phyloP scores from a whole-genome alignment of 2,888 invertebrate genomes.

The Lypha dubia region DNA sequence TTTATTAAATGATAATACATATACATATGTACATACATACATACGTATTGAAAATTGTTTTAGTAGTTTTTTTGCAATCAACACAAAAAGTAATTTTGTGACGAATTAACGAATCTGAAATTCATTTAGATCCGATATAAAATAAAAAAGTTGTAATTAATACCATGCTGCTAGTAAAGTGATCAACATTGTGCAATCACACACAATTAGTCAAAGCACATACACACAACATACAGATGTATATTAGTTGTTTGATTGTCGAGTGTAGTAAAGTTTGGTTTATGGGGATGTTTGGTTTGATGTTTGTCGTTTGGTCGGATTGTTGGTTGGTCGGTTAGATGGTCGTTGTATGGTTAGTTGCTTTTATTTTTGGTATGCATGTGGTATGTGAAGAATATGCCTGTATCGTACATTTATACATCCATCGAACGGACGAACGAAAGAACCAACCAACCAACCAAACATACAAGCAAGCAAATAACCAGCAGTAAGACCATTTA shows the following conservation, averaged over 20 bases:
- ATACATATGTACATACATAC: no score
- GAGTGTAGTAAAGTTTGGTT: conserved; percentile 38
- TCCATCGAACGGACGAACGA: conserved; percentile 20
- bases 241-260: conserved; percentile 24
- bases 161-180: conserved; percentile 13
- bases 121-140: no score
- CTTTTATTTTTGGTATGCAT: conserved; percentile 58
- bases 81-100: no score
- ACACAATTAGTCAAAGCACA: conserved; percentile 21
- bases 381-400: conserved; percentile 67
- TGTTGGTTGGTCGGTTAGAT: conserved; percentile 31
- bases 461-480: conserved; percentile 35
- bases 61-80: no score
- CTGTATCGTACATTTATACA: conserved; percentile 38
- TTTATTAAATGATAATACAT: no score
- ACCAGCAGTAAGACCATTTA: conserved; percentile 31
- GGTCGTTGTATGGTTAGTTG: conserved; percentile 54
- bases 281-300: conserved; percentile 51
- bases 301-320: conserved; percentile 46
- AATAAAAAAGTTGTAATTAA: no score
- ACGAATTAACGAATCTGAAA: no score
- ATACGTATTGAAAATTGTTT: no score
- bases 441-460: conserved; percentile 8
- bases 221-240: no score
- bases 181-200: conserved; percentile 1